Evolutionary conservation across 2,113 vertebrate genomes (phyloP).

Genomic region (Tupaia tana): DNA sequence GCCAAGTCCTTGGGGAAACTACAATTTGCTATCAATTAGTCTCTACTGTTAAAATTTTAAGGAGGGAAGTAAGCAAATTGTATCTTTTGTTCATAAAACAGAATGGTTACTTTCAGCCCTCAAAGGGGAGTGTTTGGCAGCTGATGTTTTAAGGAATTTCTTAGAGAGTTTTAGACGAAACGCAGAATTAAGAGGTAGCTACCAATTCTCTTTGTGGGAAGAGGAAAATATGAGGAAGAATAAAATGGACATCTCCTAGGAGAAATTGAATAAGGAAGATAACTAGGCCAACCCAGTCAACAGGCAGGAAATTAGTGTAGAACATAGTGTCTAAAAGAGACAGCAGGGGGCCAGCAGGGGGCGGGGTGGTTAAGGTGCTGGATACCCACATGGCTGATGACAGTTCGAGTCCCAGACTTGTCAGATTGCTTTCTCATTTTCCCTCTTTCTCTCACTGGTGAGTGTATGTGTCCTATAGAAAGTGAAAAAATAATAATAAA

Average conservation of each 20-base stretch:
- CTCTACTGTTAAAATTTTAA: slow-evolving; percentile 12
- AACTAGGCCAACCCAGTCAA: not conserved
- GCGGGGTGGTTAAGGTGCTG: too few species aligned
- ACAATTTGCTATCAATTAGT: not conserved
- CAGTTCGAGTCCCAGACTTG: too few species aligned
- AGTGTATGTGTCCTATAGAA: too few species aligned
- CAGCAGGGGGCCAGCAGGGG: not conserved
- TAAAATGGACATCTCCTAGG: not conserved
- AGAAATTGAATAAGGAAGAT: not conserved
- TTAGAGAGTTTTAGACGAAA: not conserved
- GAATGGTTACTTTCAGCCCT: not conserved
- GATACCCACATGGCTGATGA: too few species aligned
- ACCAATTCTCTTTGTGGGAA: not conserved
- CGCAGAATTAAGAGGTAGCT: not conserved
- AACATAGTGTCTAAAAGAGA: not conserved
- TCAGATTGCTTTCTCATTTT: too few species aligned
- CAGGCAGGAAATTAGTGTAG: not conserved
- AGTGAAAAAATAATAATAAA: too few species aligned
- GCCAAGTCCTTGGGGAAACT: not conserved
- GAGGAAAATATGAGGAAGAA: not conserved
- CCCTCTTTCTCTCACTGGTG: too few species aligned
- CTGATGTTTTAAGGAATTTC: slow-evolving; percentile 44
- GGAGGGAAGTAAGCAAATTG: slow-evolving; percentile 11
- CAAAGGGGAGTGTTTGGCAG: not conserved
- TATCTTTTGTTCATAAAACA: slow-evolving; percentile 49